phyloP scores from a whole-genome alignment of 2,888 invertebrate species.

The Trissonchulus sp. region DNA sequence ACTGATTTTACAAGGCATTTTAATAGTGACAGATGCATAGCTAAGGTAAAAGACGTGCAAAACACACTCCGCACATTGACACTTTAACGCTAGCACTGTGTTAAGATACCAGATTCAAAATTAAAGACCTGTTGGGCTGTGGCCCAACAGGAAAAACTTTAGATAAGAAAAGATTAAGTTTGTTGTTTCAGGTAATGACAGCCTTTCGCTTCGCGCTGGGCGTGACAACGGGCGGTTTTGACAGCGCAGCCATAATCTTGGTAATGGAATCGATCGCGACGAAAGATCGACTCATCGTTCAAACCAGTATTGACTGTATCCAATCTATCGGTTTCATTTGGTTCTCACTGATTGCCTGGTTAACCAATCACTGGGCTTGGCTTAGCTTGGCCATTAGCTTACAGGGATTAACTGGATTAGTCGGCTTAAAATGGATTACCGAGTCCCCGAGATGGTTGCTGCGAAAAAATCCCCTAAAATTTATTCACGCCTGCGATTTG shows the following conservation, averaged over 20 bases:
- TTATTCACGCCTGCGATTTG: no score
- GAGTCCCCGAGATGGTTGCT: conserved; percentile 16
- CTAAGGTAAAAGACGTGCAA: no score
- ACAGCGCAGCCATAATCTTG: not conserved
- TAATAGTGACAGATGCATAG: no score
- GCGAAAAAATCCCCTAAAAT: not conserved
- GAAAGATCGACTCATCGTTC: not conserved
- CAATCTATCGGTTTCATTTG: conserved; percentile 25
- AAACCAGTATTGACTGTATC: not conserved
- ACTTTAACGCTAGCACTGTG: no score
- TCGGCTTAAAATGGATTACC: not conserved
- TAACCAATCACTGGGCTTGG: not conserved
- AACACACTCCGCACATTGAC: no score
- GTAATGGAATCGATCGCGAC: conserved; percentile 14
- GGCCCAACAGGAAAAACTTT: no score
- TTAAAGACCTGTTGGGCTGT: no score
- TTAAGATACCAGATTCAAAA: no score
- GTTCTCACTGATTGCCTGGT: conserved; percentile 14
- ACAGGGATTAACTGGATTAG: not conserved
- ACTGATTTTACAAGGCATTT: no score
- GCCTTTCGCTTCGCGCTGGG: not conserved
- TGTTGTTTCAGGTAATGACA: not conserved
- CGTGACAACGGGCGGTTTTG: conserved; percentile 8
- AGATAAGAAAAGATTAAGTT: no score
- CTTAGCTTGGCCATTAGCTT: not conserved